Evolutionary conservation across 2,888 invertebrate genomes (phyloP).

Genomic region (Anoplius nigerrimus): DNA sequence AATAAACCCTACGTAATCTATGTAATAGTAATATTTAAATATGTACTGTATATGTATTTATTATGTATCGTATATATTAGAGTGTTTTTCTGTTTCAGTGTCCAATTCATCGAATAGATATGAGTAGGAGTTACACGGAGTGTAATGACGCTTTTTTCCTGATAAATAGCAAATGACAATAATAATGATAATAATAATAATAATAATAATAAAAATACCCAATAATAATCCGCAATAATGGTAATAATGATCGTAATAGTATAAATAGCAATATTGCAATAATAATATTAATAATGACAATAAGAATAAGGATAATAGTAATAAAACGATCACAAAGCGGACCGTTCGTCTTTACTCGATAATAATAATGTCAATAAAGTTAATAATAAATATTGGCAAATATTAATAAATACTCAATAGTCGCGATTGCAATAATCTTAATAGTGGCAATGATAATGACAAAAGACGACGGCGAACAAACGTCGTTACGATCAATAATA

Average conservation of each 20-base stretch:
- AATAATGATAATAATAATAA: constrained; percentile 50
- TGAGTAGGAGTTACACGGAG: constrained; percentile 54
- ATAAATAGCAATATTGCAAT: not conserved
- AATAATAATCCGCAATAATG: constrained; percentile 37
- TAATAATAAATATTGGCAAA: constrained; percentile 47
- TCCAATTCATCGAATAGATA: constrained; percentile 61
- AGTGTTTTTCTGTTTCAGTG: constrained; percentile 44
- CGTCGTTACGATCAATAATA: constrained; percentile 33
- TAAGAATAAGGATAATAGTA: constrained; percentile 5
- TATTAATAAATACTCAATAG: constrained; percentile 53
- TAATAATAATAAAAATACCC: constrained; percentile 46
- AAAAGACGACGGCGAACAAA: constrained; percentile 38
- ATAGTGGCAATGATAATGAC: constrained; percentile 50
- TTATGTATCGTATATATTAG: constrained; percentile 36
- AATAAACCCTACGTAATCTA: constrained; percentile 53
- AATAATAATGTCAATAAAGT: constrained; percentile 43
- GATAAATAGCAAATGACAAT: constrained; percentile 13
- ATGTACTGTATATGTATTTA: constrained; percentile 20
- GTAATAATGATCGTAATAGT: constrained; percentile 43
- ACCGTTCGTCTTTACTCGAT: constrained; percentile 17
- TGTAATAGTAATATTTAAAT: constrained; percentile 41
- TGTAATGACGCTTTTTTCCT: constrained; percentile 51
- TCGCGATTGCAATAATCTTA: constrained; percentile 49
- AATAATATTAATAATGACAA: constrained; percentile 2
- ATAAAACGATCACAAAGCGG: not conserved